A percentile compares a stretch with the other conserved stretches of the same genome.
Evolutionary conservation across 2,797 vertebrate genomes (phyloP).

Genomic region (Bradypodion ventrale): DNA sequence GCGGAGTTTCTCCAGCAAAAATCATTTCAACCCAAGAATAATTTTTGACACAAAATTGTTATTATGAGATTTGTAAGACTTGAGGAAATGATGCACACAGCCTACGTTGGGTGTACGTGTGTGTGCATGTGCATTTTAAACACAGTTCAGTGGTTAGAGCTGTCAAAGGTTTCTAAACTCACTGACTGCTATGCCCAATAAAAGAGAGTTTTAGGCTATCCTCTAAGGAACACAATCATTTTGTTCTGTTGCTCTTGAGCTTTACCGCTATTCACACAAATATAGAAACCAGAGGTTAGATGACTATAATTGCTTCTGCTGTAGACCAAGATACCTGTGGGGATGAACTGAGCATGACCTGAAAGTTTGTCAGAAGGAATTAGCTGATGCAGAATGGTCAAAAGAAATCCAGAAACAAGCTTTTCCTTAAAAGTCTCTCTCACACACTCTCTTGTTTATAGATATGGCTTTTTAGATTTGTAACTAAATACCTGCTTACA

Average conservation of each 20-base stretch:
- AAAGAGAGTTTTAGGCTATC: constrained; percentile 14
- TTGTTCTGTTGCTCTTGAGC: constrained; percentile 29
- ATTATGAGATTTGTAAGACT: constrained; percentile 8
- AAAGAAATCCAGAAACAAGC: constrained; percentile 4
- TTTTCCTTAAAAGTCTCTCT: constrained; percentile 48
- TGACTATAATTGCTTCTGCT: constrained; percentile 48
- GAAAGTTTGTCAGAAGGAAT: constrained; percentile 60
- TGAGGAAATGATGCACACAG: not conserved
- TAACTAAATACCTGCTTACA: not conserved
- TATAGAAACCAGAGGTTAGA: constrained; percentile 45
- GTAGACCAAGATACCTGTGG: constrained; percentile 53
- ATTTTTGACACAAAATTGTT: no score
- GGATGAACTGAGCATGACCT: constrained; percentile 63
- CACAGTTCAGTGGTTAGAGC: not conserved
- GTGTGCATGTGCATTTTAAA: not conserved
- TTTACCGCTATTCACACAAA: constrained; percentile 32
- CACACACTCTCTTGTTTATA: not conserved
- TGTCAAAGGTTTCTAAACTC: constrained; percentile 27
- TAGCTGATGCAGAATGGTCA: constrained; percentile 45
- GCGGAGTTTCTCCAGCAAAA: no score
- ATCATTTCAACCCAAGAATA: no score
- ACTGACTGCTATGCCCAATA: constrained; percentile 30
- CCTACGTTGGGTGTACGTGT: constrained; percentile 5
- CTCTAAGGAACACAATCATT: constrained; percentile 21
- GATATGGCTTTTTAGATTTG: no score